These are phyloP conservation scores for Meda fulgida DNA, from an alignment of 2,797 vertebrate genomes.

Conservation along the genomic window DNA sequence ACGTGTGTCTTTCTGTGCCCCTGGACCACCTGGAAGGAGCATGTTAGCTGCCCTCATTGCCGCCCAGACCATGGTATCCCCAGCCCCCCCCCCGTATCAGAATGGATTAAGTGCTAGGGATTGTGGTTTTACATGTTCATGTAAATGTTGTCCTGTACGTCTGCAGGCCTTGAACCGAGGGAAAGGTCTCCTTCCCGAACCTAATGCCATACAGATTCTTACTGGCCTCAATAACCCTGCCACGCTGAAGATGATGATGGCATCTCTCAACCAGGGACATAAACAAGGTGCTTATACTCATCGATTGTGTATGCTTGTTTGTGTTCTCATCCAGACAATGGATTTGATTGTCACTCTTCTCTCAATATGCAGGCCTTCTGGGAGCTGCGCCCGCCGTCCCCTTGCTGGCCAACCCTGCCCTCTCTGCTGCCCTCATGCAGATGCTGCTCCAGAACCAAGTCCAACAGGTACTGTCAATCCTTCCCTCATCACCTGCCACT, in stretches of 20 bases:
- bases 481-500: neutral
- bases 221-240: slow-evolving; percentile 86
- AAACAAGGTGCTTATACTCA: slow-evolving; percentile 81
- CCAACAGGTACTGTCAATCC: slow-evolving; percentile 82
- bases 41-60: slow-evolving; percentile 93
- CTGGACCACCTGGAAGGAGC: slow-evolving; percentile 90
- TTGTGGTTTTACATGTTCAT: neutral
- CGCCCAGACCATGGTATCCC: slow-evolving; percentile 87
- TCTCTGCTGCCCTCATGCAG: slow-evolving; percentile 88
- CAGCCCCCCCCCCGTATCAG: neutral
- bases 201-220: slow-evolving; percentile 88
- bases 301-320: neutral
- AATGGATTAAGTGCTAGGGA: neutral
- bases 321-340: neutral
- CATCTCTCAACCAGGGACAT: slow-evolving; percentile 84
- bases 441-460: slow-evolving; percentile 88
- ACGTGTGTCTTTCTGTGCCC: slow-evolving; percentile 93
- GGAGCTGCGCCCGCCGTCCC: slow-evolving; percentile 86
- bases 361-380: slow-evolving; percentile 81
- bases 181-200: slow-evolving; percentile 93
- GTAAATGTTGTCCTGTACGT: neutral
- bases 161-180: slow-evolving; percentile 88
- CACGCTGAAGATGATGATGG: slow-evolving; percentile 89
- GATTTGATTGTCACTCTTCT: neutral
- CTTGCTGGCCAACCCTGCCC: slow-evolving; percentile 82